Base-by-base conservation (phyloP, 2,113 vertebrate genomes). In the Microtus montanus region DNA sequence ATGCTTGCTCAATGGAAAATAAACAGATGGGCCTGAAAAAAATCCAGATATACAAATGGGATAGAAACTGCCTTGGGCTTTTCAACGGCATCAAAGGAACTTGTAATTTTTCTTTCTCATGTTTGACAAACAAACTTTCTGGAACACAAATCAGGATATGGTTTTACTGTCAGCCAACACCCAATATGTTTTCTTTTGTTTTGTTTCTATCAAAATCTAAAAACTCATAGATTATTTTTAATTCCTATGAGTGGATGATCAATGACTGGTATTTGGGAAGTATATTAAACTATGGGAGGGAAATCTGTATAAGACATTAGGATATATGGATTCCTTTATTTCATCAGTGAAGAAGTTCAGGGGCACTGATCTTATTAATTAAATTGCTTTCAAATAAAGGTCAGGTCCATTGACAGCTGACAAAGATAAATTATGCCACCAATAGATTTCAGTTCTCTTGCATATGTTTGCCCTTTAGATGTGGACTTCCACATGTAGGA, bases 1-100 rank as follows among this genome's bases (percentile, higher is more conserved):
- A 4, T 44, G 94, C 90, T 92, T 70, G 96, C 97, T 98, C 75
- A 9, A 84, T 0, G 87, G 97, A 82, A 97, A 97, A 97, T 90
- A 97, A 98, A 98, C 98, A 98, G 98, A 98, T 97, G 98, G 98
- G 97, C 95, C 92, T 97, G 97, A 97, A 96, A 97, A 96, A 97
- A 98, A 95, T 92, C 96, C 97, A 92, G 94, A 97, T 15, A 74
- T 94, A 97, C 95, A 98, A 98, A 97, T 96, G 96, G 96, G 96
- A 95, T 97, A 97, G 97, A 97, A 98, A 98, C 61, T 2, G 97
- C 97, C 97, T 95, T 30, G 0, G 96, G 98, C 92, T 93, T 96
- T 38, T 82, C 88, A 97, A 92, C 87, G 94, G 95, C 95, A 75
- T 70, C 94, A 91, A 93, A 96, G 79, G 94, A 71, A 84, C 80